Evolutionary conservation across 1,140 invertebrate genomes (phyloP).

Genomic region (Drosophila funebris): DNA sequence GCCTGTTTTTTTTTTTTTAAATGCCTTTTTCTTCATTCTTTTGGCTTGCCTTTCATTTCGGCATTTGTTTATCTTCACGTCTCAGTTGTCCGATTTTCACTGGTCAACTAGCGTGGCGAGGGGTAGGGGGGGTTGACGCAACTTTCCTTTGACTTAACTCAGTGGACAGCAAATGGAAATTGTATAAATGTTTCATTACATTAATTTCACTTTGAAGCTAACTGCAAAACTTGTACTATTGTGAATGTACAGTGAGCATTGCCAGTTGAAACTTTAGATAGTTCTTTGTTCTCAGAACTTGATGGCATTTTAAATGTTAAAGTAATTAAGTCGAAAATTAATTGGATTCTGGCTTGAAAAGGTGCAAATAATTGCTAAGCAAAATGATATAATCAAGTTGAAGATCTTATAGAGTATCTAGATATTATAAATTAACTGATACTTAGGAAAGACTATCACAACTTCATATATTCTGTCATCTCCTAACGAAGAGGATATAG

Average conservation of each 20-base stretch:
- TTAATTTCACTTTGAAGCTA: constrained; percentile 68
- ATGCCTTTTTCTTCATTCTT: background rate
- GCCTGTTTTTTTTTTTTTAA: background rate
- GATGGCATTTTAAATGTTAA: background rate
- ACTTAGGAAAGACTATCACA: too few species aligned
- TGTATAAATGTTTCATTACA: constrained; percentile 67
- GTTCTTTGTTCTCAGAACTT: background rate
- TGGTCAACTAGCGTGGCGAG: too few species aligned
- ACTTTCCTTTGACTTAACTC: constrained; percentile 28
- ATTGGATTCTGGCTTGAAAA: background rate
- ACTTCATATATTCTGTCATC: too few species aligned
- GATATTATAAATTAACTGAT: too few species aligned
- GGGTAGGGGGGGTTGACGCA: too few species aligned
- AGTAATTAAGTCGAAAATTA: constrained; percentile 19
- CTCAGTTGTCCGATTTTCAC: constrained; percentile 49
- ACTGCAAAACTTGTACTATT: constrained; percentile 1
- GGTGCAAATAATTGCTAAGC: too few species aligned
- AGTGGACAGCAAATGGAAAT: constrained; percentile 44
- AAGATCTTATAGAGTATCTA: too few species aligned
- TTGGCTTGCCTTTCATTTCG: constrained; percentile 29
- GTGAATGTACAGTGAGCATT: constrained; percentile 16
- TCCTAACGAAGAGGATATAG: too few species aligned
- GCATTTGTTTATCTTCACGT: constrained; percentile 56
- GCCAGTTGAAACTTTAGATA: background rate
- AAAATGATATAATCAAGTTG: too few species aligned